Evolutionary conservation across 2,888 invertebrate species (phyloP).

Genomic region (Nemurella pictetii): DNA sequence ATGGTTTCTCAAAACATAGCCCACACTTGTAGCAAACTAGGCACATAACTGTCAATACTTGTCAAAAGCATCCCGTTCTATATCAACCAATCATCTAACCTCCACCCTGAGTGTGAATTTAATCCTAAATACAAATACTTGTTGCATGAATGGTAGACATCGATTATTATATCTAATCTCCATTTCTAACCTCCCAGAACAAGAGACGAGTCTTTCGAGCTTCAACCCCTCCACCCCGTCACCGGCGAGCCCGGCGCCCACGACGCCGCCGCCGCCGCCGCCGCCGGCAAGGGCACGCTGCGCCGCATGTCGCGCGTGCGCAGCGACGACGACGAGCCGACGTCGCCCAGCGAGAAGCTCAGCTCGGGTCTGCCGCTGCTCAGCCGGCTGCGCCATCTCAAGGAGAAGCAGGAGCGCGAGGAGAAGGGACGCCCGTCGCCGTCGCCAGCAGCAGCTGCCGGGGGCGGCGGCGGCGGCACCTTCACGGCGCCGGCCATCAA

Average conservation of each 20-base stretch:
- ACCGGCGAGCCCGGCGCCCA: slow-evolving; percentile 44
- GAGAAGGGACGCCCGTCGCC: slow-evolving; percentile 51
- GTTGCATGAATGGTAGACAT: too few species aligned
- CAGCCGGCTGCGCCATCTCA: slow-evolving; percentile 74
- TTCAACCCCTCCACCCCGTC: slow-evolving; percentile 61
- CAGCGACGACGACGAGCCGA: slow-evolving; percentile 53
- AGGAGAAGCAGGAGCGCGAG: slow-evolving; percentile 79
- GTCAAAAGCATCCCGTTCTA: too few species aligned
- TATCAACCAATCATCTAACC: too few species aligned
- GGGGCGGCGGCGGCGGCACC: background rate
- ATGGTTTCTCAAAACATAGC: too few species aligned
- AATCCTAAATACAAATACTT: too few species aligned
- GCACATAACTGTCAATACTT: too few species aligned
- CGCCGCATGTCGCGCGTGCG: slow-evolving; percentile 75
- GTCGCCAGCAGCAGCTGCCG: slow-evolving; percentile 8
- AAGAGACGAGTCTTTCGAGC: slow-evolving; percentile 66
- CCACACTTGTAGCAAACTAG: too few species aligned
- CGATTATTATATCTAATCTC: too few species aligned
- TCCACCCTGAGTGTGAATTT: background rate
- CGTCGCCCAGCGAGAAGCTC: slow-evolving; percentile 50
- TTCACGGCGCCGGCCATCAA: slow-evolving; percentile 33
- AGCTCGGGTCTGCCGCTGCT: slow-evolving; percentile 83
- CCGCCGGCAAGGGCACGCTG: slow-evolving; percentile 59
- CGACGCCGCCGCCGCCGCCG: slow-evolving; percentile 50
- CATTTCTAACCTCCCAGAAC: slow-evolving; percentile 42